Conservation (phyloP, 2,797 vertebrate genomes). For the Catostomus latipinnis region DNA sequence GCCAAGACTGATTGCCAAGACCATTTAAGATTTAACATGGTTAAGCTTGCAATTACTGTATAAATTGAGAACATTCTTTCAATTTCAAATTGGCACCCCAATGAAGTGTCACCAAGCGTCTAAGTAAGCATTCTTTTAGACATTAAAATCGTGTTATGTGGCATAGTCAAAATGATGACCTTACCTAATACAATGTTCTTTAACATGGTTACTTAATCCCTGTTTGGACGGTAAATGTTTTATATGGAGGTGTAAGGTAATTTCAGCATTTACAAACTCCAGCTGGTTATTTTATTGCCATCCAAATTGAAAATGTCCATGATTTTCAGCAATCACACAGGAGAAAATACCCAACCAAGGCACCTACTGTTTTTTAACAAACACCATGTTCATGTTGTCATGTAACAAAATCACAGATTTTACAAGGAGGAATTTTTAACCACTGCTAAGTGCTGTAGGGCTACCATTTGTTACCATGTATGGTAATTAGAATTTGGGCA, state of each 20-base stretch:
- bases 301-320: neutral
- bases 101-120: neutral
- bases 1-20: slow-evolving; percentile 11
- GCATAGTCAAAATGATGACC: neutral
- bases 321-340: neutral
- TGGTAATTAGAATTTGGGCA: neutral
- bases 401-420: neutral
- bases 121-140: neutral
- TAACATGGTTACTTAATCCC: neutral
- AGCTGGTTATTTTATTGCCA: neutral
- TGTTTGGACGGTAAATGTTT: neutral
- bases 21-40: neutral
- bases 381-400: neutral
- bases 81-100: slow-evolving; percentile 1
- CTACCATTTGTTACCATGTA: neutral
- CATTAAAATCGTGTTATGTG: neutral
- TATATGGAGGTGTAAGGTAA: too few relatives aligned
- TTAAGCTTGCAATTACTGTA: neutral
- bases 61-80: neutral
- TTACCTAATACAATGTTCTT: neutral
- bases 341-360: neutral
- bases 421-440: slow-evolving; percentile 5
- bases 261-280: neutral
- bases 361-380: neutral
- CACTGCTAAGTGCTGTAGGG: neutral